Evolutionary conservation across 1,140 invertebrate genomes (phyloP).

Genomic region (Drosophila orena): DNA sequence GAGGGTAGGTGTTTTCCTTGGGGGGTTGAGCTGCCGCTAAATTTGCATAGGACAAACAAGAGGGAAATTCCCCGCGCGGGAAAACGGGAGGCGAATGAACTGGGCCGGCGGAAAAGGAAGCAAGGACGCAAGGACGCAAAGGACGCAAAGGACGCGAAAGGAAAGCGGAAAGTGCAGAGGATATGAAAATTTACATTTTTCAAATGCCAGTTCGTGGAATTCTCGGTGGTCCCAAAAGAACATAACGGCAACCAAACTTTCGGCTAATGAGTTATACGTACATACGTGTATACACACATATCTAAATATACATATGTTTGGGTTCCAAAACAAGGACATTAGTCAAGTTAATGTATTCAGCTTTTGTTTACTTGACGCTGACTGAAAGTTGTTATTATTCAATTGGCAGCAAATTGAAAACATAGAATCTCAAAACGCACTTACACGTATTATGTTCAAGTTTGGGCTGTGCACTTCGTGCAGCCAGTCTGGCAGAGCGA

Average conservation of each 20-base stretch:
- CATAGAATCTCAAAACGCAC: too few species aligned
- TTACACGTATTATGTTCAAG: too few species aligned
- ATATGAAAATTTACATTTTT: conserved; percentile 24
- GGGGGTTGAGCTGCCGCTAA: conserved; percentile 20
- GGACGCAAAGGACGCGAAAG: too few species aligned
- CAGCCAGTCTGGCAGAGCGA: neutral
- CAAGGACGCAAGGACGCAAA: too few species aligned
- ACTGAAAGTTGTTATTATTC: neutral
- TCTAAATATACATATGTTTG: neutral
- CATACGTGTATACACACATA: too few species aligned
- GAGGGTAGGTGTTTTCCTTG: neutral
- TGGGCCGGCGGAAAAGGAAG: neutral
- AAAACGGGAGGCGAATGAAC: conserved; percentile 53
- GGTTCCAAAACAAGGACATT: neutral
- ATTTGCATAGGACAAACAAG: conserved; percentile 72
- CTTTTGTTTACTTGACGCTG: neutral
- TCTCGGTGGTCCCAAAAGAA: conserved; percentile 2
- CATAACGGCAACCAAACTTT: neutral
- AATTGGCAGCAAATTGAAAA: too few species aligned
- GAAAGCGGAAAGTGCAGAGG: conserved; percentile 11
- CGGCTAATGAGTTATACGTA: neutral
- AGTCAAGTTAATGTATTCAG: neutral
- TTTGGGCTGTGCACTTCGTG: too few species aligned
- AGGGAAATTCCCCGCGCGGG: conserved; percentile 6
- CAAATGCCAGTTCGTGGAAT: conserved; percentile 11